These are phyloP conservation scores for Xestia c-nigrum DNA, from an alignment of 2,888 invertebrate genomes.

Conservation along the genomic window DNA sequence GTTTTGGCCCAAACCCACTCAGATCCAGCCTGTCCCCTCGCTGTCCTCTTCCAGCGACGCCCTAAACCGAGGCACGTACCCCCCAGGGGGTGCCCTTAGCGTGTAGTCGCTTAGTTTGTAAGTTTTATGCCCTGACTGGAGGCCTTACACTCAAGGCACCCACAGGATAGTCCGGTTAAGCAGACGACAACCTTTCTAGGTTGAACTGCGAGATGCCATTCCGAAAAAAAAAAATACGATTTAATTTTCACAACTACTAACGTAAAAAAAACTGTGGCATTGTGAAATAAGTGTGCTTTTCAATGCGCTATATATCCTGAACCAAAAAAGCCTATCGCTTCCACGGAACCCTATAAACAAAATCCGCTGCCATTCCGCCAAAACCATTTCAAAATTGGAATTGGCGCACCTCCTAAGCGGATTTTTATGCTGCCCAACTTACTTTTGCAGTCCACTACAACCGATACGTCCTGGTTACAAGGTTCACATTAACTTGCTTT, in stretches of 20 bases:
- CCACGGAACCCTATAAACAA: conserved; percentile 64
- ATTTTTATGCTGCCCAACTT: conserved; percentile 76
- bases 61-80: no score
- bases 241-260: background rate
- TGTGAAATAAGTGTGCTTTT: background rate
- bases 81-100: no score
- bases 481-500: conserved; percentile 56
- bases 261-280: background rate
- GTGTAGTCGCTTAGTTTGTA: no score
- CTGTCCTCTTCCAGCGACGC: no score
- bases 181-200: no score
- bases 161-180: no score
- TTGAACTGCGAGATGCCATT: no score
- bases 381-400: conserved; percentile 87
- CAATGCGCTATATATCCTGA: background rate
- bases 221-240: no score
- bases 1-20: no score
- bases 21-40: no score
- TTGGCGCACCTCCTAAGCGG: conserved; percentile 82
- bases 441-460: conserved; percentile 37
- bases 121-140: no score
- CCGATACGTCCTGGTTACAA: conserved; percentile 53
- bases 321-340: conserved; percentile 22
- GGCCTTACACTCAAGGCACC: no score
- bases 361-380: conserved; percentile 78